A percentile compares a stretch with the other conserved stretches of the same genome.
Conservation (phyloP, 2,888 invertebrate genomes). For the Epistrophella euchroma region DNA sequence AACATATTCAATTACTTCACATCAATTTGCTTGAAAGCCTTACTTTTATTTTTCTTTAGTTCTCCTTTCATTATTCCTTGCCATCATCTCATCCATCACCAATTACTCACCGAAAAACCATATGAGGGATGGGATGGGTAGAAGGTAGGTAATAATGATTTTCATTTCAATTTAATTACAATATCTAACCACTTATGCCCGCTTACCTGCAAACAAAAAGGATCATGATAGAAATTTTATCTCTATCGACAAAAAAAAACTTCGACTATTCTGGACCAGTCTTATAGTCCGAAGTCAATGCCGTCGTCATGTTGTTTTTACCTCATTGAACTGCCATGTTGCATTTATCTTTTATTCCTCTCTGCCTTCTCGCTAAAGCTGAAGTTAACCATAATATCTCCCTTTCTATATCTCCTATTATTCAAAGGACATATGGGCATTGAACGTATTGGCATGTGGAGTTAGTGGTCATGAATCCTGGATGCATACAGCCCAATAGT, state of each 20-base stretch:
- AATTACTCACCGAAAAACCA: conserved; percentile 53
- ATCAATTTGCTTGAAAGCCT: conserved; percentile 41
- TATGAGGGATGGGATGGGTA: conserved; percentile 1
- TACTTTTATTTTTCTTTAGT: conserved; percentile 1
- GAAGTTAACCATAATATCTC: conserved; percentile 28
- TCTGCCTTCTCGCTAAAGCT: conserved; percentile 12
- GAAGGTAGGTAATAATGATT: conserved; percentile 50
- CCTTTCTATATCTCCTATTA: neutral
- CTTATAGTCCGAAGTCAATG: conserved; percentile 18
- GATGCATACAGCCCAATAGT: conserved; percentile 25
- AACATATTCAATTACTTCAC: conserved; percentile 48
- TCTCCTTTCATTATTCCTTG: conserved; percentile 8
- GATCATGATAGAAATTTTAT: conserved; percentile 40
- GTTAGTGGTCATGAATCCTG: conserved; percentile 41
- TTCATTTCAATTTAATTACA: conserved; percentile 68
- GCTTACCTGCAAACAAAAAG: conserved; percentile 64
- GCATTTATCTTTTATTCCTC: conserved; percentile 62
- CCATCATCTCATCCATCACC: conserved; percentile 30
- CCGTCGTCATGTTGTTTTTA: conserved; percentile 27
- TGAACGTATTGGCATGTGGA: conserved; percentile 42
- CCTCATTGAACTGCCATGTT: conserved; percentile 47
- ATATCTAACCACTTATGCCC: conserved; percentile 61
- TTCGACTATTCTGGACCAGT: conserved; percentile 13
- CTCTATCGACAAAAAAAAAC: conserved; percentile 33
- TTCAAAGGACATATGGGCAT: conserved; percentile 12